Conservation (phyloP, 2,888 invertebrate species). For the Oeneis ivallda region DNA sequence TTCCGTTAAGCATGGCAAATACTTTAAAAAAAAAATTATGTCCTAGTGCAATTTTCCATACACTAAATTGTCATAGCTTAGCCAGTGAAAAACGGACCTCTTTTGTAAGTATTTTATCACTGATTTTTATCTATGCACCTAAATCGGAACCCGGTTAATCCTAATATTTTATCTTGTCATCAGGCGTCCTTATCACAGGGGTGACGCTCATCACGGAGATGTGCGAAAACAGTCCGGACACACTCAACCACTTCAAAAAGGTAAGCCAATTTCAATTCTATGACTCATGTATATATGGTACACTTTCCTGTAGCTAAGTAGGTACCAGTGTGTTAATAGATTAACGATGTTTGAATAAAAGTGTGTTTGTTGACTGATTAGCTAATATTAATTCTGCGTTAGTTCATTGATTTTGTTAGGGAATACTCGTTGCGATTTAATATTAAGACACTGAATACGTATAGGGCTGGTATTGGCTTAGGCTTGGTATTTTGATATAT, state of each 20-base stretch:
- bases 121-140: not conserved
- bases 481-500: too few species aligned
- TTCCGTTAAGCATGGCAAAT: too few species aligned
- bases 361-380: conserved; percentile 13
- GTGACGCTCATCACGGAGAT: conserved; percentile 99
- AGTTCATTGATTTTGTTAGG: not conserved
- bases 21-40: too few species aligned
- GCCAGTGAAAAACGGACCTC: too few species aligned
- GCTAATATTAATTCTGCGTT: conserved; percentile 16
- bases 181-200: conserved; percentile 97
- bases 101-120: too few species aligned
- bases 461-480: too few species aligned
- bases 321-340: conserved; percentile 4
- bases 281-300: not conserved
- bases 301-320: not conserved
- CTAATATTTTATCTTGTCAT: conserved; percentile 30
- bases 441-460: too few species aligned
- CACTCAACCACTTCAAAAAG: conserved; percentile 98
- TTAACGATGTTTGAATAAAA: conserved; percentile 19
- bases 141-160: not conserved
- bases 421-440: too few species aligned
- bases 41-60: too few species aligned
- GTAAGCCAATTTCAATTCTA: conserved; percentile 74
- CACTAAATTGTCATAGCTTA: too few species aligned
- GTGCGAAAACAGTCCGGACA: conserved; percentile 99